Percentiles rank a stretch among this genome's conserved stretches.
These are phyloP conservation scores for chimpanzee (Pan troglodytes) DNA, from an alignment of 2,113 vertebrate genomes.

Conservation along the genomic window NHGRI_mPanTro3-v2.1_pri NC_086015.1:62476501-62477000, in stretches of 20 bases:
- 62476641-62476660: background rate
- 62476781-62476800: background rate
- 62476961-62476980: background rate
- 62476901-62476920: background rate
- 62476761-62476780: background rate
- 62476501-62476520: no score
- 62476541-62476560: no score
- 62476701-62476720: background rate
- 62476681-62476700: background rate
- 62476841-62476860: background rate
- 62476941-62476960: background rate
- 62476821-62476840: background rate
- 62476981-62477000: background rate
- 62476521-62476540: no score
- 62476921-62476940: background rate
- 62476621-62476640: background rate
- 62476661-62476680: background rate
- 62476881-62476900: background rate
- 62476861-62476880: background rate
- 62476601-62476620: background rate
- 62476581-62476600: background rate
- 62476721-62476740: background rate
- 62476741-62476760: background rate
- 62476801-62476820: background rate
- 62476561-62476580: background rate